Conservation (phyloP, 2,113 vertebrate species). For the Platysternon megacephalum region DNA sequence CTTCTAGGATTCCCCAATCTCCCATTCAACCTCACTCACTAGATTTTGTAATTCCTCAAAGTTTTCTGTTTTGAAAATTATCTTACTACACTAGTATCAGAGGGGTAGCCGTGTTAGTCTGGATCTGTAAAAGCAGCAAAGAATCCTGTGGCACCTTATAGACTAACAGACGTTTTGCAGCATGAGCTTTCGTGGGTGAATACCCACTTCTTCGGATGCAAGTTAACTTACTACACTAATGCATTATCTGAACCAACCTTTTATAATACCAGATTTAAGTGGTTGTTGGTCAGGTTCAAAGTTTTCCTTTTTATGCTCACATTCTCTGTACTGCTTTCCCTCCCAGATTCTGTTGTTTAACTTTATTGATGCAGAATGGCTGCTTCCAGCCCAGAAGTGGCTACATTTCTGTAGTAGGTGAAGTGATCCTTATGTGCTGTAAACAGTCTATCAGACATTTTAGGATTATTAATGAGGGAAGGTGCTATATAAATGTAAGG, state of each 20-base stretch:
- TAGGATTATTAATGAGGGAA: conserved; percentile 2
- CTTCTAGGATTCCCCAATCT: not conserved
- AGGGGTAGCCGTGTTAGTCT: too few species aligned
- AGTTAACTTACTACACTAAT: not conserved
- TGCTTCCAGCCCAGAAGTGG: not conserved
- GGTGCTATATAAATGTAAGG: not conserved
- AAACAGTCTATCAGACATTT: not conserved
- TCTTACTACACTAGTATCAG: not conserved
- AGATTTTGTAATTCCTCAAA: not conserved
- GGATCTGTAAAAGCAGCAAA: too few species aligned
- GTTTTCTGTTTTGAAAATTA: not conserved
- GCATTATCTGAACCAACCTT: not conserved
- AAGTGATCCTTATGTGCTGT: not conserved
- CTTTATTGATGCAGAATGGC: not conserved
- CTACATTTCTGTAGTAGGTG: not conserved
- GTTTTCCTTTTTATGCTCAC: not conserved
- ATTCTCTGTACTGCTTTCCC: not conserved
- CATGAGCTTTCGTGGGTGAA: too few species aligned
- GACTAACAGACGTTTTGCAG: too few species aligned
- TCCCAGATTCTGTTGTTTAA: not conserved
- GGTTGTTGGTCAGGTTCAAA: not conserved
- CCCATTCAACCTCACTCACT: not conserved
- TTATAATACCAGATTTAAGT: not conserved
- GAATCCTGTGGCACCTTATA: too few species aligned
- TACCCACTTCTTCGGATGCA: too few species aligned